Conservation (phyloP, 1,140 invertebrate species). For the Penaeus vannamei region DNA sequence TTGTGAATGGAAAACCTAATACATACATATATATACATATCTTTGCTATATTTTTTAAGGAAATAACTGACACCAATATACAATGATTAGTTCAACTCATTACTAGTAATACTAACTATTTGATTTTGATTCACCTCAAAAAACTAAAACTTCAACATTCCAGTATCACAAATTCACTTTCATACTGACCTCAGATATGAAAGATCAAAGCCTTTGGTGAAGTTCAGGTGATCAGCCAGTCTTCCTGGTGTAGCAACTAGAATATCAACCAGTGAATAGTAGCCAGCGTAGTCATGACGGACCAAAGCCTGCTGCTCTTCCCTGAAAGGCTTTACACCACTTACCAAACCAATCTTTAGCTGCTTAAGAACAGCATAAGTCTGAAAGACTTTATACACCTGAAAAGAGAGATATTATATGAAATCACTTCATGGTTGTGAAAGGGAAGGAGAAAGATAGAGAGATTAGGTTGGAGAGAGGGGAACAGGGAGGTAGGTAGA, state of each 20-base stretch:
- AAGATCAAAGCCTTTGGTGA: constrained; percentile 89
- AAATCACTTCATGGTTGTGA: background rate
- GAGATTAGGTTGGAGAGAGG: too few relatives aligned
- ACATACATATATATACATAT: background rate
- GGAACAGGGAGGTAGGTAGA: too few relatives aligned
- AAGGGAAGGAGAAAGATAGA: background rate
- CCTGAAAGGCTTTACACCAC: constrained; percentile 84
- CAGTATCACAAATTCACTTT: background rate
- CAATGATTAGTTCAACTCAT: too few relatives aligned
- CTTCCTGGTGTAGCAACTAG: constrained; percentile 94
- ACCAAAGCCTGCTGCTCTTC: constrained; percentile 79
- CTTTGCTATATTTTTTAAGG: background rate
- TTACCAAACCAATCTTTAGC: constrained; percentile 82
- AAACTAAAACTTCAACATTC: background rate
- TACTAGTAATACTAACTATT: too few relatives aligned
- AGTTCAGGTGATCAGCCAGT: constrained; percentile 91
- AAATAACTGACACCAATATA: too few relatives aligned
- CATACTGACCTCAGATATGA: constrained; percentile 76
- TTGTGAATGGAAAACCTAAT: background rate
- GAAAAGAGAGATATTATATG: background rate
- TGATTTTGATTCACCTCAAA: background rate
- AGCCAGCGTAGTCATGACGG: constrained; percentile 26
- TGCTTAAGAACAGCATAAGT: constrained; percentile 67
- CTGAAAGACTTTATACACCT: constrained; percentile 46
- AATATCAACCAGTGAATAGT: constrained; percentile 80